Conservation (phyloP, 2,797 vertebrate genomes). For the Loris lydekkerianus region DNA sequence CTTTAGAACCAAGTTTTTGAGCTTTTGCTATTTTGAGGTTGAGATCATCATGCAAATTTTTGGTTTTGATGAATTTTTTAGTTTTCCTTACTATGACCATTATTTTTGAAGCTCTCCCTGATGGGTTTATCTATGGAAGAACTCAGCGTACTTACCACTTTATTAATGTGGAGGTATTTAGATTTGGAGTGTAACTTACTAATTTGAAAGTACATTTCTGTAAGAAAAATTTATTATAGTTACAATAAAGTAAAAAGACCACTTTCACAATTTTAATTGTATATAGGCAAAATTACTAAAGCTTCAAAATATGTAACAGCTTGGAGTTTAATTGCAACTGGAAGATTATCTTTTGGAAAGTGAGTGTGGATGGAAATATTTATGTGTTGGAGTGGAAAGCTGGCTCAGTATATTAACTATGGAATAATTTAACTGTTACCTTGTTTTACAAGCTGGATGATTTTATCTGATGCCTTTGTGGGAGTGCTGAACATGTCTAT, state of each 20-base stretch:
- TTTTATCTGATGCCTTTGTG: conserved; percentile 54
- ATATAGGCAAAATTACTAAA: conserved; percentile 68
- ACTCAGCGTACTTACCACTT: conserved; percentile 83
- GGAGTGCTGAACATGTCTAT: conserved; percentile 39
- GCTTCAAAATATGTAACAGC: conserved; percentile 66
- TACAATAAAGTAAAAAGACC: conserved; percentile 34
- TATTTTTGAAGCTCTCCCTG: conserved; percentile 84
- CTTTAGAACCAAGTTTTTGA: conserved; percentile 8
- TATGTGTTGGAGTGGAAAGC: conserved; percentile 27
- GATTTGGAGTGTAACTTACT: background rate
- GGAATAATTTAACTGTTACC: conserved; percentile 41
- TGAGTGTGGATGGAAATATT: conserved; percentile 61
- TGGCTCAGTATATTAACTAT: background rate
- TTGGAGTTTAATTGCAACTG: conserved; percentile 72
- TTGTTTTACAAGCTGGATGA: conserved; percentile 61
- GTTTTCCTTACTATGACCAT: conserved; percentile 80
- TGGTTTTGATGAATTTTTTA: conserved; percentile 63
- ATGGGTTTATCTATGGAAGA: conserved; percentile 85
- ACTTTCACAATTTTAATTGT: conserved; percentile 60
- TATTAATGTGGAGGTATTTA: conserved; percentile 81
- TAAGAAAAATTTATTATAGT: conserved; percentile 67
- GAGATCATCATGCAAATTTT: conserved; percentile 1
- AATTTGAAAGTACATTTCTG: conserved; percentile 33
- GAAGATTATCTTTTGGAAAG: conserved; percentile 76
- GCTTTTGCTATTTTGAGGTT: background rate